Evolutionary conservation across 2,888 invertebrate genomes (phyloP), one percentile per base, ranked within the genome.

Genomic region (Megaustenia siamemsis): DNA sequence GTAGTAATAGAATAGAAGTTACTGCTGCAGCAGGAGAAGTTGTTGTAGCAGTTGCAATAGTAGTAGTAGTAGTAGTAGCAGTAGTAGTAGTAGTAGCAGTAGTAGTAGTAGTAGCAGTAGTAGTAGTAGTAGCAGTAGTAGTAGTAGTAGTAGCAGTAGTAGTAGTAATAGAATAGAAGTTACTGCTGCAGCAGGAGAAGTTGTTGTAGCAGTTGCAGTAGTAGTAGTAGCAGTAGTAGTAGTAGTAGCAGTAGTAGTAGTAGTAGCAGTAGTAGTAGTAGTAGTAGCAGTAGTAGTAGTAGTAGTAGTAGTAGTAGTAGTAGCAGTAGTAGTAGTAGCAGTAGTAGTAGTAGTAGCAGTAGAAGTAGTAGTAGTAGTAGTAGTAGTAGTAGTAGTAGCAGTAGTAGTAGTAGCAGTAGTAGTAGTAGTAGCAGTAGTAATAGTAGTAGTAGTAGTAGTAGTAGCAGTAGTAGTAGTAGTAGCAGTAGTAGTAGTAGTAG

Each of bases 371-470:
- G 83, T 77, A 83, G 83, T 63, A 84, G 84, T 79, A 84, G 84
- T 69, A 84, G 79, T 63, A 63, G 28, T 24, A 56, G 18, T 24
- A 56, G 56, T 56, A 56, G 56, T 56, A 56, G 45, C 24, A 24
- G 18, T 56, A 56, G 56, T 56, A 24, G 56, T 56, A 56, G 56
- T 56, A 56, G 56, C 24, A 56, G 56, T 56, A 56, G 56, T 56
- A 56, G 56, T 24, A 56, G 56, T 56, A 24, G 56, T 24, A 56
- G 78, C 68, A 83, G 84, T 79, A 83, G 69, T 68, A 83, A 76
- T 79, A 83, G 84, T 68, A 79, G 84, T 79, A 83, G 84, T 79
- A 79, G 84, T 68, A 83, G 84, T 68, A 68, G 80, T 71, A n/a
- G 84, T 71, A 56, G 80, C 38, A 56, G 80, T 71, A 80, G 73